phyloP scores from a whole-genome alignment of 2,888 invertebrate species.

The Zygogramma bicolorata region DNA sequence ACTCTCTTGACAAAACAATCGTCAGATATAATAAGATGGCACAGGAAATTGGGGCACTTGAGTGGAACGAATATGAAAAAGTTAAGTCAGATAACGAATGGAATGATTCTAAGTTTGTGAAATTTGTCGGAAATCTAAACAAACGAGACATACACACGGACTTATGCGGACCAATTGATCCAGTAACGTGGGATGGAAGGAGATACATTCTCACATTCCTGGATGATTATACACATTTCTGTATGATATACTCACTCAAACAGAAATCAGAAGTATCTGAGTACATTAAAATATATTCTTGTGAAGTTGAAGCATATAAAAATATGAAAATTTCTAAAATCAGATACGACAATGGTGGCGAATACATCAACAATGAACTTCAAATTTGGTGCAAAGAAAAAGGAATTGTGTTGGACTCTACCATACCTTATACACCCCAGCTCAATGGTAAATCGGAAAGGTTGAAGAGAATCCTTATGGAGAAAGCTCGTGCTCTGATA shows the following conservation, averaged over 20 bases:
- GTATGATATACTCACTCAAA: conserved; percentile 38
- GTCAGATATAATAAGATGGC: conserved; percentile 23
- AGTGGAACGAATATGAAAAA: conserved; percentile 30
- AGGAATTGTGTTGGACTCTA: conserved; percentile 39
- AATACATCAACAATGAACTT: conserved; percentile 34
- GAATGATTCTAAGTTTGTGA: conserved; percentile 51
- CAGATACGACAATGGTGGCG: conserved; percentile 47
- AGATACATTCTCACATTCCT: conserved; percentile 58
- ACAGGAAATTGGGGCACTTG: conserved; percentile 32
- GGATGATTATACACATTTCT: background rate
- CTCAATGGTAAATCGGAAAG: conserved; percentile 36
- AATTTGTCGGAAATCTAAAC: conserved; percentile 59
- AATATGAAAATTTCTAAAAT: conserved; percentile 40
- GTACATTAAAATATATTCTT: conserved; percentile 19
- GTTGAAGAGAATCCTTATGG: conserved; percentile 43
- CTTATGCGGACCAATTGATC: conserved; percentile 58
- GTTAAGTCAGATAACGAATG: conserved; percentile 24
- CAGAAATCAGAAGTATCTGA: conserved; percentile 39
- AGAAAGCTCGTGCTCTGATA: conserved; percentile 44
- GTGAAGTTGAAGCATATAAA: conserved; percentile 30
- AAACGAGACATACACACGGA: conserved; percentile 57
- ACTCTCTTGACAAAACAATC: background rate
- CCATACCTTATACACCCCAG: conserved; percentile 44
- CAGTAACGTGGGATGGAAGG: conserved; percentile 54
- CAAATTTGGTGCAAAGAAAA: conserved; percentile 38